Percentiles rank a stretch among this genome's conserved stretches.
These are phyloP conservation scores for Athalia circularis DNA, from an alignment of 2,888 invertebrate genomes.

Conservation along the genomic window DNA sequence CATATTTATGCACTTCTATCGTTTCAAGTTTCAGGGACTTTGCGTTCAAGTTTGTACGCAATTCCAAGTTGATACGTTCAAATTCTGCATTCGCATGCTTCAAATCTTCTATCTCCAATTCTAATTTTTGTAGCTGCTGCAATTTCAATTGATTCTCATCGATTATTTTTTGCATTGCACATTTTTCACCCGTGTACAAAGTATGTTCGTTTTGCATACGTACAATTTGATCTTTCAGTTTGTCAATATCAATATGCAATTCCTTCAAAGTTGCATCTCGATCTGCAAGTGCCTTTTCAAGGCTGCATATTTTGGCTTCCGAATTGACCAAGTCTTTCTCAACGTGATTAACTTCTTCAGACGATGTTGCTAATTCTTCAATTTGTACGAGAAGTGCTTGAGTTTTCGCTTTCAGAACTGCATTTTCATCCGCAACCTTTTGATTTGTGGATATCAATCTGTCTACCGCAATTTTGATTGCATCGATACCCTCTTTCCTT, in stretches of 20 bases:
- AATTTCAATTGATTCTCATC: slow-evolving; percentile 36
- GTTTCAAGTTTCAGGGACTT: slow-evolving; percentile 47
- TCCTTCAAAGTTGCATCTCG: slow-evolving; percentile 23
- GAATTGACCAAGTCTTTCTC: slow-evolving; percentile 11
- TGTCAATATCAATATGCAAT: slow-evolving; percentile 22
- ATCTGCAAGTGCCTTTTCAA: slow-evolving; percentile 25
- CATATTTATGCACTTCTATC: slow-evolving; percentile 37
- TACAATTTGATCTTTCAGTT: slow-evolving; percentile 44
- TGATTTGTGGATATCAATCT: slow-evolving; percentile 56
- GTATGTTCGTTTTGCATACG: slow-evolving; percentile 44
- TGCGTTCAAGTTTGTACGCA: slow-evolving; percentile 44
- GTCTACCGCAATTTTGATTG: slow-evolving; percentile 40
- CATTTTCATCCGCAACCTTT: slow-evolving; percentile 57
- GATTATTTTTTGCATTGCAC: slow-evolving; percentile 37
- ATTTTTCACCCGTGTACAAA: slow-evolving; percentile 44
- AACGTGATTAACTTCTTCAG: background rate
- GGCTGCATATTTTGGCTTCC: background rate
- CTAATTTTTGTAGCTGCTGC: slow-evolving; percentile 29
- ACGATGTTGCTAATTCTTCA: background rate
- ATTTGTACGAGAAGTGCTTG: background rate
- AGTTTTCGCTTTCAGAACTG: slow-evolving; percentile 6
- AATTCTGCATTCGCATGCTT: slow-evolving; percentile 32
- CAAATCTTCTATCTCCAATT: slow-evolving; percentile 28
- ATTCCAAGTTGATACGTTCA: slow-evolving; percentile 40
- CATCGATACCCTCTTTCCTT: slow-evolving; percentile 37